A percentile compares a stretch with the other conserved stretches of the same genome.
These are phyloP conservation scores for Eurypyga helias DNA, from an alignment of 2,113 vertebrate genomes.

Conservation along the genomic window DNA sequence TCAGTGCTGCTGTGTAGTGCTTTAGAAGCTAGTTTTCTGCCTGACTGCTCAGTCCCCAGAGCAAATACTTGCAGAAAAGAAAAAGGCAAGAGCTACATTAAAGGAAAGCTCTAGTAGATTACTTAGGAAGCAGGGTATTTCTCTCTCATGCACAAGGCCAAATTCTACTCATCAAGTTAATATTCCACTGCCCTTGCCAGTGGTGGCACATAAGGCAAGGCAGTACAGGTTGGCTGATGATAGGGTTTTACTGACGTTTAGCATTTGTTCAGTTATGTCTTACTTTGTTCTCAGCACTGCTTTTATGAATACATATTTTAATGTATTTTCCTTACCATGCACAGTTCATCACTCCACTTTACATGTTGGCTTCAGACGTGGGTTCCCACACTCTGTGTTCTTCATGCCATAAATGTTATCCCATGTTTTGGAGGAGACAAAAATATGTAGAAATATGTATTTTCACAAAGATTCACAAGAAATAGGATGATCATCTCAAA, in stretches of 20 bases:
- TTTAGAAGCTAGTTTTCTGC: constrained; percentile 75
- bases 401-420: neutral
- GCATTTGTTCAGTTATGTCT: neutral
- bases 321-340: neutral
- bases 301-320: neutral
- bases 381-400: neutral
- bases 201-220: neutral
- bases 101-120: neutral
- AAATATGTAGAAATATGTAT: neutral
- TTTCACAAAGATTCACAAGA: neutral
- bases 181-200: neutral
- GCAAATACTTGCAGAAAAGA: constrained; percentile 53
- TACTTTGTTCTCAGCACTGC: neutral
- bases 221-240: neutral
- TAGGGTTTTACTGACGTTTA: neutral
- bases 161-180: neutral
- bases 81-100: constrained; percentile 33
- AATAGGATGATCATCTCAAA: neutral
- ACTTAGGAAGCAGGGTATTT: neutral
- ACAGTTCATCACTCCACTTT: neutral
- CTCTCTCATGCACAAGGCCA: neutral
- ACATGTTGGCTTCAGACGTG: neutral
- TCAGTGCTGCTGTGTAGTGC: constrained; percentile 47
- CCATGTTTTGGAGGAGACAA: neutral
- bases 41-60: constrained; percentile 56